Evolutionary conservation across 2,888 invertebrate species (phyloP), one percentile per base, ranked within the genome.

Genomic region (Thera obeliscata): DNA sequence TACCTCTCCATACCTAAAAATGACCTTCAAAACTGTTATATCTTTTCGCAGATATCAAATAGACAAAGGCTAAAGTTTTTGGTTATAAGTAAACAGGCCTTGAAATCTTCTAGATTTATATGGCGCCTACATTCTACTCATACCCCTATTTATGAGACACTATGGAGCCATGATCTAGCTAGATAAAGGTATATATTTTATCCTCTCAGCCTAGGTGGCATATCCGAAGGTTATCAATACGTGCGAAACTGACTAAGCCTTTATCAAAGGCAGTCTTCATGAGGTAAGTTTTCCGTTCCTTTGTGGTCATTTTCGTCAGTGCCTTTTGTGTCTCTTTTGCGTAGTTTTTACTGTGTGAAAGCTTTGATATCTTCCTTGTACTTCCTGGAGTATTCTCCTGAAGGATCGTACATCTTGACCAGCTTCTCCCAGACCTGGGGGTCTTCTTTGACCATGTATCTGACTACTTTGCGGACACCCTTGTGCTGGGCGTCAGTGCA

Each of bases 361-460:
- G 56, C n/a, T 11, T 48, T 72, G 0, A 92, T 75, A 70, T 91
- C 89, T 4, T 84, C 81, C 62, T 91, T 90, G 65, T 93, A 93
- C 67, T 85, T 91, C 36, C 76, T 78, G 1, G 85, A 83, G 75
- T 90, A 94, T 0, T 81, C 75, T 11, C 81, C 81, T 9, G 87
- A 75, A 0, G 89, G 87, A 67, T 94, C 94, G 73, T 91, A 94
- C 72, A 88, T 93, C 3, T 85, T 78, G 0, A 89, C 85, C 2
- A 93, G 83, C 63, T 87, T 78, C 46, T 81, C 69, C 93, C 93
- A 94, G 52, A 78, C 83, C 0, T 77, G 75, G 0, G 78, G 78
- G 48, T 94, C 91, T n/a, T 90, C 69, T 7, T 87, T 86, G 57
- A 90, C 83, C 54, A 93, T 76, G 72, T 91, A 86, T 2, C 76